These are phyloP conservation scores for Drosophila mojavensis DNA, from an alignment of 1,140 invertebrate species.

Conservation along the genomic window DNA sequence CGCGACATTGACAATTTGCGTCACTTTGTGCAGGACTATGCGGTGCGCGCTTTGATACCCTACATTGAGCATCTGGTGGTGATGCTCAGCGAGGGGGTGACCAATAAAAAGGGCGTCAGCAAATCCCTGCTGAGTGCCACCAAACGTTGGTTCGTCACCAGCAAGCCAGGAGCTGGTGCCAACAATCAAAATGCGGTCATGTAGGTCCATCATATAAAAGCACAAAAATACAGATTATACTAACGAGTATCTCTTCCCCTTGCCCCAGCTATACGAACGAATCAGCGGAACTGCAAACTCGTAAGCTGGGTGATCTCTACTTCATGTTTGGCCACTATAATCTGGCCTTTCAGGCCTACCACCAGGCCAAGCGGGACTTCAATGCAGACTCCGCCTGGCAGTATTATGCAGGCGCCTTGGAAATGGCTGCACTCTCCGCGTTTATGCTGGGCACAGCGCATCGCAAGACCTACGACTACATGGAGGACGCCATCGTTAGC, in stretches of 20 bases:
- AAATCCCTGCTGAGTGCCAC: slow-evolving; percentile 96
- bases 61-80: slow-evolving; percentile 95
- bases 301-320: slow-evolving; percentile 96
- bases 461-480: slow-evolving; percentile 93
- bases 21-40: slow-evolving; percentile 94
- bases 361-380: slow-evolving; percentile 98
- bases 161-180: slow-evolving; percentile 90
- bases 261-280: slow-evolving; percentile 91
- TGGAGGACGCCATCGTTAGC: slow-evolving; percentile 96
- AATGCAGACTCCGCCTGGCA: slow-evolving; percentile 98
- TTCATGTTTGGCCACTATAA: slow-evolving; percentile 98
- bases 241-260: background rate
- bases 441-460: slow-evolving; percentile 94
- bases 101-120: slow-evolving; percentile 95
- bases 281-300: slow-evolving; percentile 96
- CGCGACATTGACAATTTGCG: slow-evolving; percentile 94
- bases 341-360: slow-evolving; percentile 96
- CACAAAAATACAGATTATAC: background rate
- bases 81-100: slow-evolving; percentile 92
- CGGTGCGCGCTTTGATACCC: slow-evolving; percentile 93
- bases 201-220: slow-evolving; percentile 85
- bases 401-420: slow-evolving; percentile 97
- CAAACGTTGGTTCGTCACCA: slow-evolving; percentile 96
- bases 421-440: slow-evolving; percentile 97
- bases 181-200: slow-evolving; percentile 91